Evolutionary conservation across 2,888 invertebrate genomes (phyloP).

Genomic region (Subacronicta megacephala): DNA sequence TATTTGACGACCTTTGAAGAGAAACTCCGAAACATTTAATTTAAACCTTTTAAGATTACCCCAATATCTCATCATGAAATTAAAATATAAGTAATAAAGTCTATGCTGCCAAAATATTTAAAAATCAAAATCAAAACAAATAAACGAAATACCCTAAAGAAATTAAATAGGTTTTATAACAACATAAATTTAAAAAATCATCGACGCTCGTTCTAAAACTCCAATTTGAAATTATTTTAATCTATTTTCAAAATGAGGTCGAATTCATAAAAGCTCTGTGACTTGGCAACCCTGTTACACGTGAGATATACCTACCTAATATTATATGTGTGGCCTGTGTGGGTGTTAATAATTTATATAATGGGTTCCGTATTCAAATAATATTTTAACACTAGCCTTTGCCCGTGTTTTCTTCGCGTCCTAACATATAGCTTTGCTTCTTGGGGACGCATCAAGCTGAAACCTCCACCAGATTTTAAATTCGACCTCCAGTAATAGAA

Average conservation of each 20-base stretch:
- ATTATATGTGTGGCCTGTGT: constrained; percentile 31
- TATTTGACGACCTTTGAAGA: no score
- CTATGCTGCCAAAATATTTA: constrained; percentile 1
- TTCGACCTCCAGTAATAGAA: no score
- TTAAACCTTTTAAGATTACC: no score
- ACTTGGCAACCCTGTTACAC: constrained; percentile 46
- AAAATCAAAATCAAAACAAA: constrained; percentile 18
- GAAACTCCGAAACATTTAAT: no score
- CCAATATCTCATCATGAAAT: neutral
- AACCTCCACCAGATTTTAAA: no score
- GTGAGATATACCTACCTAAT: constrained; percentile 35
- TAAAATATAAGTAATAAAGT: constrained; percentile 18
- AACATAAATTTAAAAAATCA: constrained; percentile 24
- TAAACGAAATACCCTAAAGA: constrained; percentile 7
- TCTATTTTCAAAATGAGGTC: constrained; percentile 45
- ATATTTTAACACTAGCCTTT: no score
- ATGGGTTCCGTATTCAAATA: constrained; percentile 32
- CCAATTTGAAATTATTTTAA: constrained; percentile 9
- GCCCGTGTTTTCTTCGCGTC: no score
- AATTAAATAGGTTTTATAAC: constrained; percentile 30
- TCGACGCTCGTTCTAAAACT: constrained; percentile 20
- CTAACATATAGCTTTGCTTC: no score
- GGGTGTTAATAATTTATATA: constrained; percentile 34
- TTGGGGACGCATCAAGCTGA: no score
- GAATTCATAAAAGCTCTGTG: constrained; percentile 36